Percentiles rank a stretch among this genome's conserved stretches.
phyloP scores from a whole-genome alignment of 2,888 invertebrate species.

The Azorinus chamasolen region DNA sequence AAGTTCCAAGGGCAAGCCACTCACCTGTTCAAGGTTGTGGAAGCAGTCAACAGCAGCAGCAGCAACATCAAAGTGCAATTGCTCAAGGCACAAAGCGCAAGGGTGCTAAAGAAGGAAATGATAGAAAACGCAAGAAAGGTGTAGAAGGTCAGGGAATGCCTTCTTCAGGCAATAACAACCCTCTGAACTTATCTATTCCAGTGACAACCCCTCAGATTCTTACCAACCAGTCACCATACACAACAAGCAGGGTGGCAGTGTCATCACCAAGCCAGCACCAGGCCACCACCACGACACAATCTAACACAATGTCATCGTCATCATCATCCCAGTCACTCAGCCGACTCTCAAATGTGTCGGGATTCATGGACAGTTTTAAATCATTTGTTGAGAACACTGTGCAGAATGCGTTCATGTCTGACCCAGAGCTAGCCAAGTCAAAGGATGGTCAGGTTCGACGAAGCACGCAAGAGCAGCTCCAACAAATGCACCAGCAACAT shows the following conservation, averaged over 20 bases:
- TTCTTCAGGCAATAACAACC: constrained; percentile 44
- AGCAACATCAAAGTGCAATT: constrained; percentile 28
- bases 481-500: constrained; percentile 50
- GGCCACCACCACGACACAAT: constrained; percentile 76
- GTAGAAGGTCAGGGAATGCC: constrained; percentile 42
- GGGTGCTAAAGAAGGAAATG: constrained; percentile 68
- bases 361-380: constrained; percentile 84
- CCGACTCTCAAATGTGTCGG: constrained; percentile 56
- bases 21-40: constrained; percentile 65
- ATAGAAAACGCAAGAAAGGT: constrained; percentile 71
- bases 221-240: constrained; percentile 80
- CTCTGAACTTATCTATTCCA: constrained; percentile 71
- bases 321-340: constrained; percentile 54
- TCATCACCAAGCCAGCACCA: constrained; percentile 60
- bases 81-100: constrained; percentile 73
- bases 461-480: constrained; percentile 30
- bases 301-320: constrained; percentile 85
- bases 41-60: constrained; percentile 47
- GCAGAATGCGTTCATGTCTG: constrained; percentile 82
- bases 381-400: constrained; percentile 85
- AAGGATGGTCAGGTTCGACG: constrained; percentile 65
- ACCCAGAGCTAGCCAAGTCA: constrained; percentile 68
- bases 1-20: constrained; percentile 53
- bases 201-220: constrained; percentile 81
- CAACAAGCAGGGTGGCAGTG: constrained; percentile 67